Percentiles rank a stretch among this genome's conserved stretches.
Evolutionary conservation across 2,113 vertebrate genomes (phyloP).

Genomic region (Neodontobutis hainanensis): DNA sequence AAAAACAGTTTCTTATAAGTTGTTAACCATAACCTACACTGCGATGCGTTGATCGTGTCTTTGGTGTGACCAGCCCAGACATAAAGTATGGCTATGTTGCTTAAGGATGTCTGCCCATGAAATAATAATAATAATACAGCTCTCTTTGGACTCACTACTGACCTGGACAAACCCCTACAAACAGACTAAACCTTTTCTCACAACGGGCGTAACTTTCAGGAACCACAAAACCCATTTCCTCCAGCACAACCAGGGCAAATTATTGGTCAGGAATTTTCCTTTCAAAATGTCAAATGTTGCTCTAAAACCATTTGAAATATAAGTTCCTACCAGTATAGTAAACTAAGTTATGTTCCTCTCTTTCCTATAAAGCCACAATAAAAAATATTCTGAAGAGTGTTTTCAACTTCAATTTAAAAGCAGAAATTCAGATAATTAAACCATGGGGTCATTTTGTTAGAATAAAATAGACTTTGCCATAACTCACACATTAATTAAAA

Average conservation of each 20-base stretch:
- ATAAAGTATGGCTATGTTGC: slow-evolving; percentile 47
- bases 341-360: background rate
- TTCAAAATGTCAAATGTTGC: slow-evolving; percentile 35
- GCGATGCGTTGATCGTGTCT: background rate
- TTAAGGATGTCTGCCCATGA: slow-evolving; percentile 23
- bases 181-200: slow-evolving; percentile 20
- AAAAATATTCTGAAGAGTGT: background rate
- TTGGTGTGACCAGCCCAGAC: slow-evolving; percentile 20
- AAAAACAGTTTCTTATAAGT: no score
- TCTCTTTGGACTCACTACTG: slow-evolving; percentile 26
- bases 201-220: slow-evolving; percentile 38
- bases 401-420: background rate
- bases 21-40: no score
- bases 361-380: background rate
- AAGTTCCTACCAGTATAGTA: background rate
- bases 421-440: no score
- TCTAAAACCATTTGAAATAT: slow-evolving; percentile 6
- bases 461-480: background rate
- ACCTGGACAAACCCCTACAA: background rate
- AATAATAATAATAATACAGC: slow-evolving; percentile 24
- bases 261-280: slow-evolving; percentile 20
- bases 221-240: slow-evolving; percentile 50
- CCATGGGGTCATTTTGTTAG: no score
- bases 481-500: no score
- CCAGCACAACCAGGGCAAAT: slow-evolving; percentile 36